Evolutionary conservation across 2,797 vertebrate species (phyloP), one percentile per base, ranked within the genome.

Genomic region (Pachyuromys duprasi): DNA sequence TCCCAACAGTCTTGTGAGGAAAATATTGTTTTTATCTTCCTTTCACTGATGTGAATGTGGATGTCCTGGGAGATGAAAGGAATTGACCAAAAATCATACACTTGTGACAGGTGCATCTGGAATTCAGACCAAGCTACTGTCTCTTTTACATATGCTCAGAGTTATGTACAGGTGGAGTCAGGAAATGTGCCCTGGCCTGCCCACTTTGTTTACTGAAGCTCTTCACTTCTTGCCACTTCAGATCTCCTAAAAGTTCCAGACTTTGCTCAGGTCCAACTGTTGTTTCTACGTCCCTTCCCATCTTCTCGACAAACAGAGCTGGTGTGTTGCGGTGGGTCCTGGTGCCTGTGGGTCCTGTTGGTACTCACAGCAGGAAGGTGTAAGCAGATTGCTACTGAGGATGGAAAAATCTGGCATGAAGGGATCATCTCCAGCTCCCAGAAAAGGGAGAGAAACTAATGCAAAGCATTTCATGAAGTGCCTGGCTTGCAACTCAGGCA

Each of bases 391-490:
- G 75, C 65, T 86, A 86, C 39, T 39, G 36, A 45, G 87, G 45
- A 76, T 15, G 55, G 55, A 18, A 65, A 82, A 70, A 67, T 65
- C n/a, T 72, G 80, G 69, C 76, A 65, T 94, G 60, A 63, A 94
- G 89, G 86, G 90, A 75, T 24, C 4, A 49, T n/a, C 75, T n/a
- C 82, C 7, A 0, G 42, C 57, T 89, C 28, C 81, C 42, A 4
- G 45, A 70, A 92, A 69, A 82, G 22, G 8, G 31, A 5, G 78
- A 79, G 15, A 42, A 49, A 31, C 57, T 9, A n/a, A 65, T 76
- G n/a, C 26, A 95, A 76, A 39, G 2, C 83, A 62, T 83, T 95
- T 72, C 95, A 53, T 74, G 14, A 20, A 95, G 74, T 60, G 22
- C 55, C 39, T 76, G 31, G 13, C n/a, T 36, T 14, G 5, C 20